Evolutionary conservation across 2,113 vertebrate genomes (phyloP).

Genomic region (Diphyllodes magnificus): DNA sequence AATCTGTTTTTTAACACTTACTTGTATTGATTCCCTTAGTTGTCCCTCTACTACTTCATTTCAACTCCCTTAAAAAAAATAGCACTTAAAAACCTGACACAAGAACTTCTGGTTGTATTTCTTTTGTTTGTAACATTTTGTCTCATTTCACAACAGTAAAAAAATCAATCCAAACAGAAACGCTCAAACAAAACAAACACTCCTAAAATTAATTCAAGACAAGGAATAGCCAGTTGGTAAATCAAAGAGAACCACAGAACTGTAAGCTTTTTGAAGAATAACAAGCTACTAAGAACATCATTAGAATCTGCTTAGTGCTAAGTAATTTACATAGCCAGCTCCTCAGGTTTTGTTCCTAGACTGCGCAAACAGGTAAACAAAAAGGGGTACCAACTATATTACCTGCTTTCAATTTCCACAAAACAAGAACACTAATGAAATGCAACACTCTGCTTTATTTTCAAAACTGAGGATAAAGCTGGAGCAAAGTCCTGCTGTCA

Average conservation of each 20-base stretch:
- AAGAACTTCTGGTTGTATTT: neutral
- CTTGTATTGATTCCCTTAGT: neutral
- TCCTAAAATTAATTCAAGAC: slow-evolving; percentile 2
- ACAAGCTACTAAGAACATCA: neutral
- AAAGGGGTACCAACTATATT: neutral
- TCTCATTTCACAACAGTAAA: neutral
- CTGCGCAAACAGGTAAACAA: neutral
- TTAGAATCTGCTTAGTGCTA: neutral
- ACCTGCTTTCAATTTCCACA: neutral
- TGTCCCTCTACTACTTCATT: neutral
- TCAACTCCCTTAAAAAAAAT: neutral
- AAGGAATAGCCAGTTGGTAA: neutral
- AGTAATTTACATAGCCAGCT: slow-evolving; percentile 2
- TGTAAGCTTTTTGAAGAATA: neutral
- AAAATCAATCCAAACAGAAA: neutral
- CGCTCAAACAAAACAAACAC: neutral
- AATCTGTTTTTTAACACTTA: neutral
- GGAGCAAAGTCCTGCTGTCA: neutral
- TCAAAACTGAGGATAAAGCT: neutral
- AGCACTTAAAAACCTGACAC: neutral
- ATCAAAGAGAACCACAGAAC: neutral
- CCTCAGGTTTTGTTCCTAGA: neutral
- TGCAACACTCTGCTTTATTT: neutral
- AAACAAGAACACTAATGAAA: neutral
- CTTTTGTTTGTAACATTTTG: neutral